These are phyloP conservation scores for Sylvilagus bachmani DNA, from an alignment of 2,113 vertebrate species.

Conservation along the genomic window DNA sequence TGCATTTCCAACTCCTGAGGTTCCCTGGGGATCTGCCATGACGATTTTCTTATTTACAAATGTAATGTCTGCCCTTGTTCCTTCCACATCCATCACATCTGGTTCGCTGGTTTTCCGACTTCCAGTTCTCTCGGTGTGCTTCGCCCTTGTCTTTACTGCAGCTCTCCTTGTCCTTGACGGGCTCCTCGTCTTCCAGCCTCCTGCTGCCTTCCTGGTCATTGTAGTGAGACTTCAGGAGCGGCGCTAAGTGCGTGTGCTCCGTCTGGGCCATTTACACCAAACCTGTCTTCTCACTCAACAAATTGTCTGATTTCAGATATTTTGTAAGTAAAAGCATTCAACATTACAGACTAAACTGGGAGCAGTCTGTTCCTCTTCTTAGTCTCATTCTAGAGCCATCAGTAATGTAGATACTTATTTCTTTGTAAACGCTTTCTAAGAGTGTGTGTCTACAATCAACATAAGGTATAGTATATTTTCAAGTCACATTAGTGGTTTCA, in stretches of 20 bases:
- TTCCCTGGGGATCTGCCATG: background rate
- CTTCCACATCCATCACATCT: background rate
- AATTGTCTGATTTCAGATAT: background rate
- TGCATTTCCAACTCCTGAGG: background rate
- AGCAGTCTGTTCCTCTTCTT: background rate
- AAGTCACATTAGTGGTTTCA: background rate
- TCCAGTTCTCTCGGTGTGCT: accelerated
- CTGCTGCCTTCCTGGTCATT: background rate
- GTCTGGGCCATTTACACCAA: background rate
- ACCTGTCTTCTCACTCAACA: background rate
- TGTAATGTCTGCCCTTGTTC: background rate
- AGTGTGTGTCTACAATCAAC: background rate
- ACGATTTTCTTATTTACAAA: no score
- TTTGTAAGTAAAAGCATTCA: background rate
- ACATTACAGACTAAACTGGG: background rate
- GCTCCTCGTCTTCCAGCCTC: background rate
- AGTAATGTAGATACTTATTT: background rate
- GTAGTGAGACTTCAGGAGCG: background rate
- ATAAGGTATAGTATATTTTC: background rate
- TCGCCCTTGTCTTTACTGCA: background rate
- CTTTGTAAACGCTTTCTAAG: background rate
- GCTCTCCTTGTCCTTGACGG: background rate
- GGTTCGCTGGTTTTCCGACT: background rate
- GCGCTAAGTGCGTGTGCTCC: background rate
- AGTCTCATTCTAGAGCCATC: background rate